Base-by-base conservation (phyloP, 2,797 vertebrate genomes). In the Trachurus trachurus region DNA sequence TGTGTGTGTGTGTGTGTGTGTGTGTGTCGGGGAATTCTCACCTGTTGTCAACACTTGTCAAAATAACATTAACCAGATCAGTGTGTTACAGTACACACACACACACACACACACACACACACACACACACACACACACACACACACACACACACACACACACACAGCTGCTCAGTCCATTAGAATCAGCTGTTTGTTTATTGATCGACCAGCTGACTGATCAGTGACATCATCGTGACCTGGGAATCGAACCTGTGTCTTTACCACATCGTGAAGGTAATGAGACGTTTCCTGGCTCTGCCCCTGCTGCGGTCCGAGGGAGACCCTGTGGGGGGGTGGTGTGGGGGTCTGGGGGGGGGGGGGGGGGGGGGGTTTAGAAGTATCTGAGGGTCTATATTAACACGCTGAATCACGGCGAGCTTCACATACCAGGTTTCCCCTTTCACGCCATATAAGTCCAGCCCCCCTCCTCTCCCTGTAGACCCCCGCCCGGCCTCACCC, bases 401-500 rank as follows among this genome's bases (percentile, higher is more conserved):
- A 56, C 6, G 68, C 90, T 99, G 98, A 98, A 96, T 98, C 97
- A 99, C 91, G 67, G 82, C 94, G 93, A 91, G 95, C 94, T 85
- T 85, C 89, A 93, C 95, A 96, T 97, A 94, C 95, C 94, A 78
- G 94, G 97, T 97, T 94, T 99, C 96, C 95, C 94, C 95, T 99
- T 99, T 96, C 98, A 96, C 74, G 87, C 98, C 98, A 97, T 98
- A 98, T 99, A 98, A 96, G 98, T 90, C 84, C 80, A 96, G 70
- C 72, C 89, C 95, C 95, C 90, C 76, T 6, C 58, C 68, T 21
- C 76, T 85, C 91, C n/a, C 31, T 34, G 22, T 76, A 88, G 88
- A 34, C 93, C 85, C 85, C 90, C 84, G 84, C 92, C 87, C 92
- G 4, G 11, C 74, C 71, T 79, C 87, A 80, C 90, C 94, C 26